Base-by-base conservation (phyloP, 2,113 vertebrate genomes). In the Elanoides forficatus region DNA sequence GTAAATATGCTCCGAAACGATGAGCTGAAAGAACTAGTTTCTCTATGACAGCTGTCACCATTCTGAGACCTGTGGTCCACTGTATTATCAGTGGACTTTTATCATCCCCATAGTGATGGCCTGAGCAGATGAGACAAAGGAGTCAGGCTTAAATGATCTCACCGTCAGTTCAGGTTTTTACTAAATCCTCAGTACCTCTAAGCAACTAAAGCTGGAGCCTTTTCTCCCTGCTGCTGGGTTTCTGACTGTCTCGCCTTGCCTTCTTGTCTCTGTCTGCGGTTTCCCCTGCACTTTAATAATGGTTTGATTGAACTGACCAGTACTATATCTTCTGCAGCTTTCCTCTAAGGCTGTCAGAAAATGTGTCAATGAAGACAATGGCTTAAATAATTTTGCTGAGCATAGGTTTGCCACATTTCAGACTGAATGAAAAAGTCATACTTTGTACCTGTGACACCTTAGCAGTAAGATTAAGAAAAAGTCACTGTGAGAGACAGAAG, bases 321-420 rank as follows among this genome's bases (percentile, higher is more conserved):
- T 47, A 26, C 25, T 88, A 2, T 47, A 48, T 23, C 43, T 93
- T 65, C 56, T 2, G 1, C 22, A 79, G 38, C 7, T 85, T 94
- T 94, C 17, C 55, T 43, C 40, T 58, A 85, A 84, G 19, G 43
- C 43, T 81, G 22, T 48, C 40, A 78, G 87, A 82, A 52, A 29
- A 43, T 0, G 1, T 13, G 11, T 43, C 48, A 56, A 72, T 29
- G 21, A 90, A 88, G 67, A 56, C 52, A 82, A 67, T 0, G 0
- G 3, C n/a, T 86, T 82, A 75, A 92, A 75, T 27, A 59, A 43
- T 27, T 83, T 81, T 40, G 3, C 20, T 81, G 19, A 82, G 20
- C 10, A 32, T 3, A 67, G 26, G 10, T 85, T 87, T 63, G 23
- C 17, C 26, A 25, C 13, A 32, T 59, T 82, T 84, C 56, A 79